Conservation (phyloP, 2,113 vertebrate genomes). For the Calcarius ornatus region DNA sequence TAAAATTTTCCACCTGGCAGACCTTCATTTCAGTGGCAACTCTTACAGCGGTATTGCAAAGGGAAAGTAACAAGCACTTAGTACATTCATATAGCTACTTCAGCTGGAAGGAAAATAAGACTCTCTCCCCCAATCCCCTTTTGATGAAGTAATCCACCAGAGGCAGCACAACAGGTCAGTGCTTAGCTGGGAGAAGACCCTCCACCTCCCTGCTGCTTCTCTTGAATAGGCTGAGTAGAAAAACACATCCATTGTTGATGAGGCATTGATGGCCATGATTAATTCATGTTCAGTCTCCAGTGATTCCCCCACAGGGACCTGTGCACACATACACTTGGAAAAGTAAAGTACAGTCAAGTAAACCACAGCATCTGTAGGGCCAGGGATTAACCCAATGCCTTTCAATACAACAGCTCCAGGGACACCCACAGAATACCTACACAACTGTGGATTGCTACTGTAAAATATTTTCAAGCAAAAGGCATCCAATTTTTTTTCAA, state of each 20-base stretch:
- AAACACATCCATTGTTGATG: not conserved
- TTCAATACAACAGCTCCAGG: not conserved
- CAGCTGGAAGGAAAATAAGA: not conserved
- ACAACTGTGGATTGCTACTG: not conserved
- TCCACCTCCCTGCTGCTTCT: not conserved
- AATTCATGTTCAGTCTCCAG: not conserved
- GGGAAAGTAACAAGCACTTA: not conserved
- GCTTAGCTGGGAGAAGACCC: not conserved
- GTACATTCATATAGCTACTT: not conserved
- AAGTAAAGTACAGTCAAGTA: not conserved
- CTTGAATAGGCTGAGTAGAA: not conserved
- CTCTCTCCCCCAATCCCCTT: not conserved
- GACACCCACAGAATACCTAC: not conserved
- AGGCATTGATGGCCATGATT: not conserved
- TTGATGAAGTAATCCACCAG: not conserved
- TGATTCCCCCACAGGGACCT: not conserved
- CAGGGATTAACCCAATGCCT: not conserved
- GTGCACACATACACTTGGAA: not conserved
- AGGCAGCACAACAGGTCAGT: not conserved
- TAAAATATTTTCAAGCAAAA: not conserved
- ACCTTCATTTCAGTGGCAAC: not conserved
- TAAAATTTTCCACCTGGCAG: not conserved
- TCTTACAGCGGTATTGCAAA: not conserved
- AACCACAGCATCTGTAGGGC: not conserved
- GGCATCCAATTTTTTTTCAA: not conserved